phyloP scores from a whole-genome alignment of 2,888 invertebrate genomes.

The Danaus chrysippus region DNA sequence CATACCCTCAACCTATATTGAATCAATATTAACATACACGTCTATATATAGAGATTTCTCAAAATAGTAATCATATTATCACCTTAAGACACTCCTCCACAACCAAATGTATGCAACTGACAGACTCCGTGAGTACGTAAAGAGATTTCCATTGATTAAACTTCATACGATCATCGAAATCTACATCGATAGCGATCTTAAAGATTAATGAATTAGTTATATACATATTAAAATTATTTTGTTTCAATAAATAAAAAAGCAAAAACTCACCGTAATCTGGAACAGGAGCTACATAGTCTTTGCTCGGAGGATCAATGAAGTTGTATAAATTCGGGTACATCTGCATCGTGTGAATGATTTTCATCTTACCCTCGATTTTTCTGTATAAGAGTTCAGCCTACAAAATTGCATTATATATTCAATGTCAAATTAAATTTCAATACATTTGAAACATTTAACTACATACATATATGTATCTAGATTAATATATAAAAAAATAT shows the following conservation, averaged over 20 bases:
- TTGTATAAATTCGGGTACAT: constrained; percentile 67
- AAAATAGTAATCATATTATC: neutral
- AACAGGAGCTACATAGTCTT: constrained; percentile 59
- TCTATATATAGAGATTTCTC: neutral
- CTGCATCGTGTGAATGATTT: constrained; percentile 75
- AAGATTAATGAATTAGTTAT: neutral
- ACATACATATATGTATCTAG: too few relatives aligned
- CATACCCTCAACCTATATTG: constrained; percentile 76
- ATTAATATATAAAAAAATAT: too few relatives aligned
- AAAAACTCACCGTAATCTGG: constrained; percentile 55
- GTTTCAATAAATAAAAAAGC: neutral
- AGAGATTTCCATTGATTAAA: constrained; percentile 80
- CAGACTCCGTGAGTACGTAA: constrained; percentile 79
- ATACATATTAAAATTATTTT: too few relatives aligned
- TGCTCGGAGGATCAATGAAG: constrained; percentile 65
- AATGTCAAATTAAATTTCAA: neutral
- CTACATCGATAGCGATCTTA: constrained; percentile 67
- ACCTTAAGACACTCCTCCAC: constrained; percentile 81
- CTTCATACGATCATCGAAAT: constrained; percentile 67
- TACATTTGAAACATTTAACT: neutral
- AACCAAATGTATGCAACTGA: constrained; percentile 78
- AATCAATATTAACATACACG: neutral
- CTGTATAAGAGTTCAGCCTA: constrained; percentile 74
- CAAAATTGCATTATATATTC: neutral
- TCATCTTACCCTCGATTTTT: constrained; percentile 82